Evolutionary conservation across 2,888 invertebrate genomes (phyloP), one percentile per base, ranked within the genome.

Genomic region (Ormyrus labotus): DNA sequence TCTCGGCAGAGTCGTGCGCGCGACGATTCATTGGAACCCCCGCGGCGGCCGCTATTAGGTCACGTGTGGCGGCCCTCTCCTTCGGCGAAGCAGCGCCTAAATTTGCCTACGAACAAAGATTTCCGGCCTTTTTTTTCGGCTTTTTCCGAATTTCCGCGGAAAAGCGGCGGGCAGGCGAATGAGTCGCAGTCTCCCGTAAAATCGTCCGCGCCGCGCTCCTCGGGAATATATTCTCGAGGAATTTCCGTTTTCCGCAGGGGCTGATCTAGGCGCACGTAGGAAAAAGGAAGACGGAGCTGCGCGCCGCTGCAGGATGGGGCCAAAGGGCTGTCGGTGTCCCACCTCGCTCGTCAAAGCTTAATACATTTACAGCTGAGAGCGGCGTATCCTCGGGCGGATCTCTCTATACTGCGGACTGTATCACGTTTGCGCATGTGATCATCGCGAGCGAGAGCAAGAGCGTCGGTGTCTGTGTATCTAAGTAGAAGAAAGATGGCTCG

Each of bases 401-500:
- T 87, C 87, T 87, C 87, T 86, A 87, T 86, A 88, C 87, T 85
- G 10, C 85, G 85, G 86, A 88, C 86, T 87, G 88, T 87, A 87
- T 88, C 88, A 88, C 88, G 89, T 89, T 87, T 88, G 87, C 86
- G 86, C 87, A 88, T 88, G 89, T 87, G 87, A 89, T 89, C 82
- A 79, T 84, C 79, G 79, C 64, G 50, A 51, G 81, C 83, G 76
- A 19, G 19, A 19, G 19, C 19, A 0, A 19, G 19, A 51, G 81
- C 83, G 76, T 71, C 7, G 60, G 47, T 45, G 9, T 51, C 47
- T 48, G 83, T 83, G 80, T 84, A 86, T 88, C 86, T 88, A 88
- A 89, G 89, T 88, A 87, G 88, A 90, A 90, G 89, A 90, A 90
- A 89, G 89, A 90, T 90, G 88, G 88, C 88, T 86, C 86, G 86